Conservation (phyloP, 2,888 invertebrate genomes). For the Sminthurinus aureus region DNA sequence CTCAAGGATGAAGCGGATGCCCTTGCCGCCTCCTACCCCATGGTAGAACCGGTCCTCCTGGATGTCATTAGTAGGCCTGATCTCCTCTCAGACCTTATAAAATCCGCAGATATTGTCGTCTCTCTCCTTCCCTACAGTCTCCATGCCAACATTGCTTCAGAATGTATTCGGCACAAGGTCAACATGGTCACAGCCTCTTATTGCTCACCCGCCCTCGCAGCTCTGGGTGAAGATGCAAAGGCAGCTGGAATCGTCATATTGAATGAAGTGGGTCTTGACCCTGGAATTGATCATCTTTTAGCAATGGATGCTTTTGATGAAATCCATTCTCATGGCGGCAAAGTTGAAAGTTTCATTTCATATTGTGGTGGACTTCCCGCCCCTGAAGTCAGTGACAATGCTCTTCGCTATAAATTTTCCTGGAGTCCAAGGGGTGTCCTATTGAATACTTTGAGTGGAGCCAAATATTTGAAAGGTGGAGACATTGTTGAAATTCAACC, state of each 20-base stretch:
- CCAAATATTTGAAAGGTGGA: slow-evolving; percentile 79
- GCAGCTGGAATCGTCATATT: slow-evolving; percentile 91
- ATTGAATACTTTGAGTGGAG: slow-evolving; percentile 86
- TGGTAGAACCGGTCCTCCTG: slow-evolving; percentile 80
- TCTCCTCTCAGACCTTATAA: slow-evolving; percentile 75
- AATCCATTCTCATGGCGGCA: slow-evolving; percentile 85
- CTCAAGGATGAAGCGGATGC: slow-evolving; percentile 88
- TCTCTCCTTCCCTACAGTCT: slow-evolving; percentile 91
- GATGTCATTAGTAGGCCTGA: slow-evolving; percentile 79
- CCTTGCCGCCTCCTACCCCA: slow-evolving; percentile 78
- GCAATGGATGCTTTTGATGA: slow-evolving; percentile 97
- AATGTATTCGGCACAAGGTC: slow-evolving; percentile 83
- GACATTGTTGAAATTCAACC: slow-evolving; percentile 71
- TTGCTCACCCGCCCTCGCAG: slow-evolving; percentile 82
- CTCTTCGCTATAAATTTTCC: slow-evolving; percentile 68
- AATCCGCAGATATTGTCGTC: slow-evolving; percentile 77
- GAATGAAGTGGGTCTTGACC: slow-evolving; percentile 97
- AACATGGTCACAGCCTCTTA: slow-evolving; percentile 98
- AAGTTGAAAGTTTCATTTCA: slow-evolving; percentile 91
- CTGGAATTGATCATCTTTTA: slow-evolving; percentile 97
- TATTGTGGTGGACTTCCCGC: slow-evolving; percentile 98
- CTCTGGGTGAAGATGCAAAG: slow-evolving; percentile 79
- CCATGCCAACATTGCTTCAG: slow-evolving; percentile 82
- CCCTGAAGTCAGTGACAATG: slow-evolving; percentile 93
- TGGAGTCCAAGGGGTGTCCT: slow-evolving; percentile 97